phyloP scores from a whole-genome alignment of 2,797 vertebrate genomes.

The Chelonia mydas region DNA sequence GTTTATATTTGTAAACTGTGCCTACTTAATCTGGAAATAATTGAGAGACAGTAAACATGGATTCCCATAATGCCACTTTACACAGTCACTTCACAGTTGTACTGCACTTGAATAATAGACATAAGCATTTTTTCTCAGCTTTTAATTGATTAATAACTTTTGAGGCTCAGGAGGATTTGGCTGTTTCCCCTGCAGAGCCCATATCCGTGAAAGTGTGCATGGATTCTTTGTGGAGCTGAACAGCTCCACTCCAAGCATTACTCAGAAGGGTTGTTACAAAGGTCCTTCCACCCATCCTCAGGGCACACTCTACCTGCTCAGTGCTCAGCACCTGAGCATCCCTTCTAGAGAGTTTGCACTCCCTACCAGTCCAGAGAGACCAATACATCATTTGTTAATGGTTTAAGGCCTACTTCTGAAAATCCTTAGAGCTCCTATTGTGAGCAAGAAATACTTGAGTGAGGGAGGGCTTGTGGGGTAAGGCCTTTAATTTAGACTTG shows the following conservation, averaged over 20 bases:
- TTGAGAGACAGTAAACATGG: not conserved
- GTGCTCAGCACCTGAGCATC: constrained; percentile 16
- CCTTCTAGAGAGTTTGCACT: constrained; percentile 43
- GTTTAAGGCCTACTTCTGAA: not conserved
- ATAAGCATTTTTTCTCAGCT: not conserved
- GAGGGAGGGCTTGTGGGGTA: not conserved
- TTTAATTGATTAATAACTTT: not conserved
- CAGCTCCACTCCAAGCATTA: not conserved
- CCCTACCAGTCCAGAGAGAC: not conserved
- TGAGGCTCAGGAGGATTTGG: not conserved
- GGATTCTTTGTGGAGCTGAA: not conserved
- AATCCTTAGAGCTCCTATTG: not conserved
- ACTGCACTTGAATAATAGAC: not conserved
- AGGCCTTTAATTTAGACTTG: not conserved
- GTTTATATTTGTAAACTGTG: not conserved
- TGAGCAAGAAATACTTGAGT: not conserved
- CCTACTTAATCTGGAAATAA: not conserved
- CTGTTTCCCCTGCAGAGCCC: not conserved
- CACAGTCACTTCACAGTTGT: not conserved
- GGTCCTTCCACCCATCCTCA: not conserved
- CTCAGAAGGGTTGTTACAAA: not conserved
- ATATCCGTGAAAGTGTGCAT: not conserved
- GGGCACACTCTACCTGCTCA: not conserved
- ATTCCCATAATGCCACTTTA: not conserved
- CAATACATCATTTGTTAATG: not conserved